These are phyloP conservation scores for Silurus meridionalis DNA, from an alignment of 2,113 vertebrate species.

Conservation along the genomic window DNA sequence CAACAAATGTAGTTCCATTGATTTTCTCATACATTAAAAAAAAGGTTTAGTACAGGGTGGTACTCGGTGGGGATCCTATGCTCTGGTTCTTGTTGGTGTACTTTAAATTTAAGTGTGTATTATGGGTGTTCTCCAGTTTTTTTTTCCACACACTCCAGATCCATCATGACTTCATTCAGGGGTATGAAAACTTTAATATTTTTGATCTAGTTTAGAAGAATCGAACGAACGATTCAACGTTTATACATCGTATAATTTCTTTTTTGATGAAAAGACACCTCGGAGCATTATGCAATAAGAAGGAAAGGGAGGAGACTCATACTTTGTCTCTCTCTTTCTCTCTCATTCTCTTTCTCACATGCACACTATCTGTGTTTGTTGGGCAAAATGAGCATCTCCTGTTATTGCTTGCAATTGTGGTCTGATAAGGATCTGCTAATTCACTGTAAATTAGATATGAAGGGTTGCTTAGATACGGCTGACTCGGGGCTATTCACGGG, in stretches of 20 bases:
- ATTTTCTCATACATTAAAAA: not conserved
- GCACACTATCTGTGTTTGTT: slow-evolving; percentile 3
- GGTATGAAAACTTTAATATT: not conserved
- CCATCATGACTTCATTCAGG: not conserved
- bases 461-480: slow-evolving; percentile 88
- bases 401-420: slow-evolving; percentile 83
- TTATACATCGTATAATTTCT: not conserved
- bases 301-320: not conserved
- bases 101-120: not conserved
- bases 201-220: not conserved
- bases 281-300: not conserved
- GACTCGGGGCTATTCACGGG: slow-evolving; percentile 80
- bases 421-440: slow-evolving; percentile 83
- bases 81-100: not conserved
- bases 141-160: not conserved
- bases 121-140: not conserved
- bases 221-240: not conserved
- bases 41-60: not conserved
- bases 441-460: slow-evolving; percentile 83
- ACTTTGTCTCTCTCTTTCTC: not conserved
- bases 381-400: slow-evolving; percentile 77
- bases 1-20: not conserved
- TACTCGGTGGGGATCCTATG: not conserved
- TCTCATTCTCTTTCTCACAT: not conserved
- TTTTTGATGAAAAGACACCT: not conserved